Percentiles rank a stretch among this genome's conserved stretches.
phyloP scores from a whole-genome alignment of 1,140 invertebrate genomes.

The Pseudobourletiella spinata region DNA sequence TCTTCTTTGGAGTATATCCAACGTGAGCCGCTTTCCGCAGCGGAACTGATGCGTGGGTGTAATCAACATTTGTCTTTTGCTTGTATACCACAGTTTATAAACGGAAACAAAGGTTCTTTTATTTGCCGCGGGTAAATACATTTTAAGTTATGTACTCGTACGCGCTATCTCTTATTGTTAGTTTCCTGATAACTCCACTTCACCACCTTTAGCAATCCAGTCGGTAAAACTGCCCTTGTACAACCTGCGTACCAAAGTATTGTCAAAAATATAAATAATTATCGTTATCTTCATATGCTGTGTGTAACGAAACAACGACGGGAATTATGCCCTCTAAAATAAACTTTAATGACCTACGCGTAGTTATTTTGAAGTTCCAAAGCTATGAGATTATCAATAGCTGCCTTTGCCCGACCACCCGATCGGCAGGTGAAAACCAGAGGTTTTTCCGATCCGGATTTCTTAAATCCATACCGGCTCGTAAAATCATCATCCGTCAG shows the following conservation, averaged over 20 bases:
- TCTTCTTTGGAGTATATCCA: neutral
- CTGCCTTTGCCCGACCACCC: slow-evolving; percentile 24
- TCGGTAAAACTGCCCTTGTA: slow-evolving; percentile 27
- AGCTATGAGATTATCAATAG: slow-evolving; percentile 16
- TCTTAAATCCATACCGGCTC: slow-evolving; percentile 24
- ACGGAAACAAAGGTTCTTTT: no score
- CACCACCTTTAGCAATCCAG: slow-evolving; percentile 27
- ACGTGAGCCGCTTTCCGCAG: neutral
- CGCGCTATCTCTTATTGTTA: neutral
- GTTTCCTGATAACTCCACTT: neutral
- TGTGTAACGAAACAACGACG: neutral
- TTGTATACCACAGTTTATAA: no score
- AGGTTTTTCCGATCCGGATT: slow-evolving; percentile 2
- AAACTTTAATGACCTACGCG: neutral
- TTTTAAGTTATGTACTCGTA: neutral
- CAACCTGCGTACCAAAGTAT: slow-evolving; percentile 12
- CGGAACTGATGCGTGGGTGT: neutral
- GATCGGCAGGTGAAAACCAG: slow-evolving; percentile 26
- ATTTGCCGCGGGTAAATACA: neutral
- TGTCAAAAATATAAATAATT: neutral
- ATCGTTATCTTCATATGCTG: neutral
- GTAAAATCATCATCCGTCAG: slow-evolving; percentile 23
- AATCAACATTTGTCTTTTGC: no score
- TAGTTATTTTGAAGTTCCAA: neutral
- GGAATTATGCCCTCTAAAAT: neutral